phyloP scores from a whole-genome alignment of 2,113 vertebrate genomes.

The Bolborhynchus lineola region DNA sequence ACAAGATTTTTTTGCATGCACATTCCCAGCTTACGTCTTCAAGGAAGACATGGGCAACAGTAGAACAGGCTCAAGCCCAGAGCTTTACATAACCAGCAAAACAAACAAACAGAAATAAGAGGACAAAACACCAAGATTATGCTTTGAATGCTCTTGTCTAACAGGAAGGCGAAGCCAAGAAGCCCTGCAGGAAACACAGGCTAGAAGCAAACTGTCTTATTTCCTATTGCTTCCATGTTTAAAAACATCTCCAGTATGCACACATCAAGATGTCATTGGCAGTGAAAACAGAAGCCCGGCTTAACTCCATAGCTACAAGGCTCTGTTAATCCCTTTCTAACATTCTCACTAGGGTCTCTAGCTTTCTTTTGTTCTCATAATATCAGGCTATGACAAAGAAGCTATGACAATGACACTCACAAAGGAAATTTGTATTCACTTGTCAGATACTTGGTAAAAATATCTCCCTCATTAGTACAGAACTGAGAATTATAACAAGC shows the following conservation, averaged over 20 bases:
- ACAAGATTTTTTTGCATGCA: neutral
- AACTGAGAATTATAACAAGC: neutral
- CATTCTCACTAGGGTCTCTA: neutral
- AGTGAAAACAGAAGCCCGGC: conserved; percentile 39
- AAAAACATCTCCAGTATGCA: conserved; percentile 57
- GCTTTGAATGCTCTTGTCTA: neutral
- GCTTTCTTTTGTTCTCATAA: conserved; percentile 35
- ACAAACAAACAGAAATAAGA: neutral
- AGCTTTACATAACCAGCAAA: neutral
- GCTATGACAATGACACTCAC: neutral
- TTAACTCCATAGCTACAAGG: conserved; percentile 63
- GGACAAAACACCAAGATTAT: neutral
- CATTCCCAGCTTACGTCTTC: neutral
- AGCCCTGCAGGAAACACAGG: conserved; percentile 23
- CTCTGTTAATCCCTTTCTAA: conserved; percentile 39
- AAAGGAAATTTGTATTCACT: neutral
- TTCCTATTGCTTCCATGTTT: conserved; percentile 47
- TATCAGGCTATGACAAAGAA: neutral
- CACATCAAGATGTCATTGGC: conserved; percentile 53
- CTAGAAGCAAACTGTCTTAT: conserved; percentile 11
- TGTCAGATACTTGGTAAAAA: neutral
- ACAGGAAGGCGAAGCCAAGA: conserved; percentile 17
- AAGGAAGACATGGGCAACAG: neutral
- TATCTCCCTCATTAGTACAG: neutral
- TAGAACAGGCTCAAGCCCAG: neutral